phyloP scores from a whole-genome alignment of 2,113 vertebrate genomes.

The Dermatemys mawii region DNA sequence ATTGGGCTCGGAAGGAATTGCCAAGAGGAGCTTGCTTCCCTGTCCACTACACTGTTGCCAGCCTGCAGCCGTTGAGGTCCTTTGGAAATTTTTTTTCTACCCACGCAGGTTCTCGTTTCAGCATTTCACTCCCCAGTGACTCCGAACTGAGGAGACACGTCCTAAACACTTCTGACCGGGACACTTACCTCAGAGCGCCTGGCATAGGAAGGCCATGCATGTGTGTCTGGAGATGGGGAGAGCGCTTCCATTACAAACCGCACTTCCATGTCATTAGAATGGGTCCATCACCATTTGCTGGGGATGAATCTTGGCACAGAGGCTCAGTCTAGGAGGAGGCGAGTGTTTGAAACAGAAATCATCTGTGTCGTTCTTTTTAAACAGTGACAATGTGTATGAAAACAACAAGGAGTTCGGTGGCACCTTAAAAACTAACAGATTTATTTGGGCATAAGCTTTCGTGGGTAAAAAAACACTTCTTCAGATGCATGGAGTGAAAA shows the following conservation, averaged over 20 bases:
- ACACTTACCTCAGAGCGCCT: background rate
- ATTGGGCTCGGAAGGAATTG: background rate
- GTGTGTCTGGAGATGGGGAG: background rate
- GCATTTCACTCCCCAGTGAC: background rate
- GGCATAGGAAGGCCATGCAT: background rate
- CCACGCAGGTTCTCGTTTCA: too few relatives aligned
- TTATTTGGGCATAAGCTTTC: too few relatives aligned
- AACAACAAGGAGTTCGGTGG: too few relatives aligned
- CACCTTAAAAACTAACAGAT: too few relatives aligned
- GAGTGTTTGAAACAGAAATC: background rate
- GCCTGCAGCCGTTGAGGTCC: conserved; percentile 15
- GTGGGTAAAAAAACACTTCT: too few relatives aligned
- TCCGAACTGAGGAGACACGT: background rate
- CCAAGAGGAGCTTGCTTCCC: background rate
- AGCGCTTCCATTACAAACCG: background rate
- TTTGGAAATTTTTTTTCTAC: background rate
- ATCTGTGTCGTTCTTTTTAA: background rate
- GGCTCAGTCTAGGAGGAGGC: background rate
- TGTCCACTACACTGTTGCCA: background rate
- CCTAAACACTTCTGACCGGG: background rate
- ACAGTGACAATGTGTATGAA: too few relatives aligned
- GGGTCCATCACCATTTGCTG: background rate
- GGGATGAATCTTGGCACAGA: background rate
- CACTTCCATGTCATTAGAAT: background rate
- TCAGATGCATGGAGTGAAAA: too few relatives aligned